A percentile compares a stretch with the other conserved stretches of the same genome.
These are phyloP conservation scores for Zapornia atra DNA, from an alignment of 2,113 vertebrate genomes.

Conservation along the genomic window DNA sequence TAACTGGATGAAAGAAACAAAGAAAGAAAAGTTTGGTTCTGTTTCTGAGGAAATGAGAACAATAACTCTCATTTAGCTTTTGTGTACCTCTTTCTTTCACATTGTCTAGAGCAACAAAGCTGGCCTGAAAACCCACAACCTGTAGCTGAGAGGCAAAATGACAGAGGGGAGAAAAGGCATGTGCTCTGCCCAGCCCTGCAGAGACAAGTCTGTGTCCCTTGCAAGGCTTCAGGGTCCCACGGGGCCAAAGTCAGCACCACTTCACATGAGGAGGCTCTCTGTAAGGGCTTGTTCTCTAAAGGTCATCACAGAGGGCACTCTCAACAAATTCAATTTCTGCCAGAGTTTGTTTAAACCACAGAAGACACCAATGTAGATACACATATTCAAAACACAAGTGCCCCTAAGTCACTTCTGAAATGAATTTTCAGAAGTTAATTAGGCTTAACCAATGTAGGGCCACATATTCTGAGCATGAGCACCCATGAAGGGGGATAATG, in stretches of 20 bases:
- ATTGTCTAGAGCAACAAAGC: background rate
- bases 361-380: background rate
- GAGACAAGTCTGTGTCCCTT: background rate
- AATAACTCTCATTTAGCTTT: constrained; percentile 27
- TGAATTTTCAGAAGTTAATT: background rate
- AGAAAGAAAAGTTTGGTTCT: constrained; percentile 3
- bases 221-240: background rate
- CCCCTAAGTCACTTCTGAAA: background rate
- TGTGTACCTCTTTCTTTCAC: background rate
- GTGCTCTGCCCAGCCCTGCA: background rate
- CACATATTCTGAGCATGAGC: background rate
- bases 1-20: constrained; percentile 16
- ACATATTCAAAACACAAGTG: background rate
- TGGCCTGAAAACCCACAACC: background rate
- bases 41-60: constrained; percentile 49
- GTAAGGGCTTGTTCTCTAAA: background rate
- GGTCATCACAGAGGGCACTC: background rate
- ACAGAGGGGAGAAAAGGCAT: accelerated
- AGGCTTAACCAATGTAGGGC: background rate
- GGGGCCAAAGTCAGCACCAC: background rate
- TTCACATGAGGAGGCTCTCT: background rate
- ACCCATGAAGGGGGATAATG: background rate
- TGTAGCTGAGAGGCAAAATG: background rate
- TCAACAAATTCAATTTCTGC: background rate
- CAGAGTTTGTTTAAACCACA: background rate